Conservation (phyloP, 1,140 invertebrate species). For the Chionoecetes opilio region DNA sequence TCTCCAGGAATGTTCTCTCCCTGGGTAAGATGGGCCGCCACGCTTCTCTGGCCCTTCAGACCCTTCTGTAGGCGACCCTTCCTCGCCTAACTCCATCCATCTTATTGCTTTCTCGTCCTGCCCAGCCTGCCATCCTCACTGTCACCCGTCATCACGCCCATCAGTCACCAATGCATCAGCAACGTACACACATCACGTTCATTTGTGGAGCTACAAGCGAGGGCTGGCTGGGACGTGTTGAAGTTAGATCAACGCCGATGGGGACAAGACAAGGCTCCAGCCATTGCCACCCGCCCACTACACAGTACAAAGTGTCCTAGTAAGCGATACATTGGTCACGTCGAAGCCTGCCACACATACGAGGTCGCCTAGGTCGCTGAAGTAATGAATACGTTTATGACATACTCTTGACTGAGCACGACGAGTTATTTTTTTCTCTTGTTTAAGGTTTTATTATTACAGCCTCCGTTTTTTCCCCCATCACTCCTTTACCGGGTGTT, state of each 20-base stretch:
- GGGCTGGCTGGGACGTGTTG: background rate
- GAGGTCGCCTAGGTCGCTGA: background rate
- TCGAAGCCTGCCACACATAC: background rate
- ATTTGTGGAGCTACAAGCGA: background rate
- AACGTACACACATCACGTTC: background rate
- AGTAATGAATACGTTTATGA: background rate
- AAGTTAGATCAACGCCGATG: background rate
- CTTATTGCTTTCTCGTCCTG: too few species aligned
- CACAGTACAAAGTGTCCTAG: background rate
- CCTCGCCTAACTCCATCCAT: too few species aligned
- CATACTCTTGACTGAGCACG: too few species aligned
- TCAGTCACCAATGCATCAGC: too few species aligned
- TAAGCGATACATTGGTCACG: background rate
- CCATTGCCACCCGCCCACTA: background rate
- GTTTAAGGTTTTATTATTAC: too few species aligned
- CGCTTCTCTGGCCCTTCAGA: constrained; percentile 52
- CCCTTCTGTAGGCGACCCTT: background rate
- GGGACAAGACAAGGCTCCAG: background rate
- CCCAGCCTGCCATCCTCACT: background rate
- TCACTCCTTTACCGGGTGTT: too few species aligned
- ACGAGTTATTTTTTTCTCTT: too few species aligned
- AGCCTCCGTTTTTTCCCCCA: too few species aligned
- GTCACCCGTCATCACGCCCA: too few species aligned
- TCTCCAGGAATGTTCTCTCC: constrained; percentile 49
- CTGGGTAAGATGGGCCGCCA: constrained; percentile 38